phyloP scores from a whole-genome alignment of 2,113 vertebrate species.

The Amazona guildingii region DNA sequence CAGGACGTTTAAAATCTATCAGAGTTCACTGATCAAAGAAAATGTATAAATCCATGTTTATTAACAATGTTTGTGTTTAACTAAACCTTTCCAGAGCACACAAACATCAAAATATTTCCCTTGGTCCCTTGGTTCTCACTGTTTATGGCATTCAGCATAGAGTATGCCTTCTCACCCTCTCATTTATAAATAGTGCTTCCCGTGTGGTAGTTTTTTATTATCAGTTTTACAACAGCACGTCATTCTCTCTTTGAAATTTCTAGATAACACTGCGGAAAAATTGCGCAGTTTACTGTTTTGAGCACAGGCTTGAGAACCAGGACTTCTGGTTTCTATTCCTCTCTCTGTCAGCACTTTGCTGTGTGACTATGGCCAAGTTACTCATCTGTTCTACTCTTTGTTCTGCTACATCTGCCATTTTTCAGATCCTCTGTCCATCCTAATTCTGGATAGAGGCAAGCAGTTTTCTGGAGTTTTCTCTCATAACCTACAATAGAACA shows the following conservation, averaged over 20 bases:
- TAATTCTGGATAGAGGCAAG: not conserved
- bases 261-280: slow-evolving; percentile 21
- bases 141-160: slow-evolving; percentile 35
- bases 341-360: slow-evolving; percentile 10
- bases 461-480: slow-evolving; percentile 1
- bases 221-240: slow-evolving; percentile 24
- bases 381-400: not conserved
- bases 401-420: not conserved
- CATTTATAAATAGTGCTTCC: slow-evolving; percentile 15
- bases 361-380: not conserved
- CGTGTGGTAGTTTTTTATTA: not conserved
- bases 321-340: slow-evolving; percentile 7
- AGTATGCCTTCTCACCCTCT: not conserved
- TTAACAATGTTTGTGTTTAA: slow-evolving; percentile 46
- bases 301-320: not conserved
- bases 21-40: slow-evolving; percentile 40
- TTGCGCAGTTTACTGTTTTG: not conserved
- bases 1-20: not conserved
- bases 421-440: not conserved
- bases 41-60: slow-evolving; percentile 40
- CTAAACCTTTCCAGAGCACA: slow-evolving; percentile 8
- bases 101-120: slow-evolving; percentile 12
- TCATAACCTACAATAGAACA: not conserved
- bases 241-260: slow-evolving; percentile 18
- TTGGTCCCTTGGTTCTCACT: not conserved